These are phyloP conservation scores for Lithosia quadra DNA, from an alignment of 2,888 invertebrate species.

Conservation along the genomic window DNA sequence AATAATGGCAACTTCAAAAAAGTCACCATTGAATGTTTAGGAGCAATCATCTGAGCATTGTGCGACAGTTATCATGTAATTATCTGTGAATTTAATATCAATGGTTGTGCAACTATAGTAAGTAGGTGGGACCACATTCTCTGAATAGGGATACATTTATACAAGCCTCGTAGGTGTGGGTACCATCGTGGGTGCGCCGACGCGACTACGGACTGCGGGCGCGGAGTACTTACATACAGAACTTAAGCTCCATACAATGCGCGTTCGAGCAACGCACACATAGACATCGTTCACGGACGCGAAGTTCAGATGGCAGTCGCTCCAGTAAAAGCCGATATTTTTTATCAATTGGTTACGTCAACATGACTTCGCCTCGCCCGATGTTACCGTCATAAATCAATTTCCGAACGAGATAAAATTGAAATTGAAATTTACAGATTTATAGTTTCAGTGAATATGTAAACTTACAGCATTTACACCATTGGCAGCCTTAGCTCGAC, in stretches of 20 bases:
- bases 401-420: too few species aligned
- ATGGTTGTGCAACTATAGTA: slow-evolving; percentile 69
- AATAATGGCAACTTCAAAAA: background rate
- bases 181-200: slow-evolving; percentile 72
- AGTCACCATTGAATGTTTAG: slow-evolving; percentile 35
- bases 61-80: slow-evolving; percentile 58
- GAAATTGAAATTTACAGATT: too few species aligned
- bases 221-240: background rate
- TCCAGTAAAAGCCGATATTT: too few species aligned
- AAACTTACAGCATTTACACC: too few species aligned
- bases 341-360: too few species aligned
- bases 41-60: slow-evolving; percentile 39
- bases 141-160: slow-evolving; percentile 64
- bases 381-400: too few species aligned
- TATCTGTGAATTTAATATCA: slow-evolving; percentile 65
- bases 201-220: slow-evolving; percentile 49
- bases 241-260: background rate
- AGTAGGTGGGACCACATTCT: slow-evolving; percentile 75
- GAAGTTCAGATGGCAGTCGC: background rate
- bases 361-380: too few species aligned
- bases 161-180: slow-evolving; percentile 61
- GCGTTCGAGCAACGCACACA: background rate
- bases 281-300: background rate
- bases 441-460: too few species aligned
- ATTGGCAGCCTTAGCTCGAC: too few species aligned